Percentiles rank a stretch among this genome's conserved stretches.
Evolutionary conservation across 23 tunicate genomes (phyloP).

Genomic region (Clavelina lepadiformis): DNA sequence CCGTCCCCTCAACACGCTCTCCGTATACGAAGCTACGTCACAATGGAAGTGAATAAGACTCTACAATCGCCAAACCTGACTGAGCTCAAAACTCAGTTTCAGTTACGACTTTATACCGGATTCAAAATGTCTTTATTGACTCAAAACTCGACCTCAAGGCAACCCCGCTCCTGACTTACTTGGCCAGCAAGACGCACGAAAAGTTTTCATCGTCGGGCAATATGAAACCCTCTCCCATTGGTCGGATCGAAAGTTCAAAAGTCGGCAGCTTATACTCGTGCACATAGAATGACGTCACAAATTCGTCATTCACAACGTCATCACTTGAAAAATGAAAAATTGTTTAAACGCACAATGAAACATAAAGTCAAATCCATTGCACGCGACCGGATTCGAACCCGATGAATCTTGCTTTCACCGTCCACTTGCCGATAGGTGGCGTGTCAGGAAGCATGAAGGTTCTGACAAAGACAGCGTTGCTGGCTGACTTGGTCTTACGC

Average conservation of each 20-base stretch:
- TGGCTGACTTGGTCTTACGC: conserved; percentile 34
- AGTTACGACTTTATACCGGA: too few relatives aligned
- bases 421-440: conserved; percentile 59
- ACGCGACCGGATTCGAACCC: conserved; percentile 31
- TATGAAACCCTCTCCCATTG: conserved; percentile 22
- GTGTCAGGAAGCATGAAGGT: conserved; percentile 38
- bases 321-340: conserved; percentile 22
- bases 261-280: conserved; percentile 50
- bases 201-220: conserved; percentile 44
- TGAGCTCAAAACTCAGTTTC: too few relatives aligned
- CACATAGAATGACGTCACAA: conserved; percentile 45
- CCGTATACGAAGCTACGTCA: conserved; percentile 16
- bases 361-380: too few relatives aligned
- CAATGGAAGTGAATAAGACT: not conserved
- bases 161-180: too few relatives aligned
- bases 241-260: conserved; percentile 31
- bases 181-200: conserved; percentile 25
- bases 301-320: conserved; percentile 15
- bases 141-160: too few relatives aligned
- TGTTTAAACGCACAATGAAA: too few relatives aligned
- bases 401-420: conserved; percentile 26
- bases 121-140: too few relatives aligned
- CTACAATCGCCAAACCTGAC: too few relatives aligned
- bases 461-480: conserved; percentile 31
- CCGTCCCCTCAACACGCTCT: conserved; percentile 12